A percentile compares a stretch with the other conserved stretches of the same genome.
These are phyloP conservation scores for Lucifuga dentata DNA, from an alignment of 2,113 vertebrate species.

Conservation along the genomic window DNA sequence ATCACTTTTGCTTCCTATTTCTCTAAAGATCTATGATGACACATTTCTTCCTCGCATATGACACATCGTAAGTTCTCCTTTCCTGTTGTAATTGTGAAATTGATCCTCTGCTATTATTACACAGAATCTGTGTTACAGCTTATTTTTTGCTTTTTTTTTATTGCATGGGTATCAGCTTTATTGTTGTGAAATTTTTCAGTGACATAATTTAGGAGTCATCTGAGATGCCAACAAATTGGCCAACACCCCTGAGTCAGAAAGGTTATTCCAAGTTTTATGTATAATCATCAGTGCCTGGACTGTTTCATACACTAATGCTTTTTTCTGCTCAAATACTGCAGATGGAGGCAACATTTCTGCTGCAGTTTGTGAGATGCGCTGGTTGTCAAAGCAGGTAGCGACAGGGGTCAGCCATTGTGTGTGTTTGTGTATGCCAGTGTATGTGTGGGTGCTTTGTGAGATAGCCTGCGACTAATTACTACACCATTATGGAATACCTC, in stretches of 20 bases:
- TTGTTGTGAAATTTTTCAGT: slow-evolving; percentile 13
- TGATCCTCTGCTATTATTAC: background rate
- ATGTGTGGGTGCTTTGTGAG: slow-evolving; percentile 6
- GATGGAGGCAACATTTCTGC: background rate
- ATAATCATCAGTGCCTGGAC: slow-evolving; percentile 1
- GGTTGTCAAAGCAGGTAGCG: background rate
- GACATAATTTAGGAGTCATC: slow-evolving; percentile 28
- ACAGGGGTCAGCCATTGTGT: background rate
- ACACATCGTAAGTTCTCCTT: background rate
- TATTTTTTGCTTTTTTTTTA: background rate
- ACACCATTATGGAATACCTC: slow-evolving; percentile 29
- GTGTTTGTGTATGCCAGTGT: background rate
- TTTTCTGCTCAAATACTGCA: background rate
- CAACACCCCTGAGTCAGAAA: slow-evolving; percentile 19
- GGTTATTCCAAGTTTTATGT: slow-evolving; percentile 50
- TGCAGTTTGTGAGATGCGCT: slow-evolving; percentile 6
- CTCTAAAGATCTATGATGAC: background rate
- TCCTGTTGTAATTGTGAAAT: background rate
- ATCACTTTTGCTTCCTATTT: background rate
- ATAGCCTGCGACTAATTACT: background rate
- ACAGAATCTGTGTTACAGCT: background rate
- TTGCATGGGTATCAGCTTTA: background rate
- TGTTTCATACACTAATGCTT: background rate
- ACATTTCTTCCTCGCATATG: background rate
- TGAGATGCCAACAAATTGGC: slow-evolving; percentile 9